Conservation (phyloP, 2,113 vertebrate genomes). For the Zapornia atra region DNA sequence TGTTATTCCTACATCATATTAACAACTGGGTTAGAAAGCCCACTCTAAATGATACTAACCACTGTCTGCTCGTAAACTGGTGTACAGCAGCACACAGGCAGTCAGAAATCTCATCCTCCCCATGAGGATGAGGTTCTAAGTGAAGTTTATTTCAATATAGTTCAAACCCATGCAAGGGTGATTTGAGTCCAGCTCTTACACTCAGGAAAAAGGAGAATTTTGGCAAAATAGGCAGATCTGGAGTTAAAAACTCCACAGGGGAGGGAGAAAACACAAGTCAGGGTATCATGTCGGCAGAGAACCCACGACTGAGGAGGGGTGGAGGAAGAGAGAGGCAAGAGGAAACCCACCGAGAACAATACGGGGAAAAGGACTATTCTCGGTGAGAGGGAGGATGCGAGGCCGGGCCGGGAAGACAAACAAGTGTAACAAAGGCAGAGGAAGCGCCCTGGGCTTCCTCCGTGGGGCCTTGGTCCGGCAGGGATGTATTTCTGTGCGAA, state of each 20-base stretch:
- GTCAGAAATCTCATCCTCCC: background rate
- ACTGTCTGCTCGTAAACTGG: background rate
- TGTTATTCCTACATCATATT: background rate
- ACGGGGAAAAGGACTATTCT: slow-evolving; percentile 60
- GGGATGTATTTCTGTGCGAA: background rate
- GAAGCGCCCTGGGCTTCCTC: background rate
- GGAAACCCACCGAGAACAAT: slow-evolving; percentile 63
- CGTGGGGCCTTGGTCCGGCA: background rate
- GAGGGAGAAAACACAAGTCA: background rate
- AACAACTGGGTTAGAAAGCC: background rate
- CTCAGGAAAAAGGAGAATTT: background rate
- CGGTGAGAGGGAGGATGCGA: slow-evolving; percentile 9
- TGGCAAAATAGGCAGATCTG: background rate
- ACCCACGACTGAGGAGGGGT: background rate
- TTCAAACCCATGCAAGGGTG: background rate
- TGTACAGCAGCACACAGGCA: background rate
- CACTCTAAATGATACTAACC: background rate
- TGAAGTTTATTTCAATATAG: background rate
- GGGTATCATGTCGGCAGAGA: background rate
- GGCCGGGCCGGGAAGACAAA: slow-evolving; percentile 22
- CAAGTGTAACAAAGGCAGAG: slow-evolving; percentile 48
- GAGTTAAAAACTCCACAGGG: accelerated
- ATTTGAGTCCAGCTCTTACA: background rate
- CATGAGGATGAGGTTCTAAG: background rate
- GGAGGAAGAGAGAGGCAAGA: slow-evolving; percentile 32